Percentiles rank a stretch among this genome's conserved stretches.
Conservation (phyloP, 2,797 vertebrate genomes). For the Presbytis comata region DNA sequence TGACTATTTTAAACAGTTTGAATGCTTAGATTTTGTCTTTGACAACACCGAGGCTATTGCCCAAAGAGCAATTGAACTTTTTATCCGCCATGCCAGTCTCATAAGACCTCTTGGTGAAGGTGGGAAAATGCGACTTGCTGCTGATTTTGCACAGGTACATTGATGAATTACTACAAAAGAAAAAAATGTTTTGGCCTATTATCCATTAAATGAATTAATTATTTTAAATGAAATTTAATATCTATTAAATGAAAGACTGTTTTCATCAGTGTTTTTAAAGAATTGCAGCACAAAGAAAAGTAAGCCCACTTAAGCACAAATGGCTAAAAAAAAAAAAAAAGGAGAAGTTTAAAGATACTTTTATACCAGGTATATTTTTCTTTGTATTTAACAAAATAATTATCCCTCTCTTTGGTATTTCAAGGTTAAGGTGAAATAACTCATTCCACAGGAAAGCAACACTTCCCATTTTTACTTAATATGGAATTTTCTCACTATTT, state of each 20-base stretch:
- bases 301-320: background rate
- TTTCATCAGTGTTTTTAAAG: background rate
- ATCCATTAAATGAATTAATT: too few relatives aligned
- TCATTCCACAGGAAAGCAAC: background rate
- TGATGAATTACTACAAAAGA: background rate
- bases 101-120: conserved; percentile 94
- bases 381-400: conserved; percentile 63
- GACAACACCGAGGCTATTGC: conserved; percentile 94
- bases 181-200: background rate
- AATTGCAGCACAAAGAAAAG: background rate
- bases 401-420: conserved; percentile 57
- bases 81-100: conserved; percentile 93
- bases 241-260: background rate
- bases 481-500: conserved; percentile 33
- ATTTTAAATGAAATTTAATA: background rate
- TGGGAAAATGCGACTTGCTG: conserved; percentile 96
- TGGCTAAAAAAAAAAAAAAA: background rate
- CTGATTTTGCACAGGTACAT: conserved; percentile 96
- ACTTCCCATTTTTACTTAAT: background rate
- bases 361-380: background rate
- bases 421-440: background rate
- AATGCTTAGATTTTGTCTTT: conserved; percentile 95
- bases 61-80: conserved; percentile 93
- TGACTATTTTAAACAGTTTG: conserved; percentile 95
- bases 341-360: background rate